These are phyloP conservation scores for Drosophila ironensis DNA, from an alignment of 1,140 invertebrate genomes.

Conservation along the genomic window DNA sequence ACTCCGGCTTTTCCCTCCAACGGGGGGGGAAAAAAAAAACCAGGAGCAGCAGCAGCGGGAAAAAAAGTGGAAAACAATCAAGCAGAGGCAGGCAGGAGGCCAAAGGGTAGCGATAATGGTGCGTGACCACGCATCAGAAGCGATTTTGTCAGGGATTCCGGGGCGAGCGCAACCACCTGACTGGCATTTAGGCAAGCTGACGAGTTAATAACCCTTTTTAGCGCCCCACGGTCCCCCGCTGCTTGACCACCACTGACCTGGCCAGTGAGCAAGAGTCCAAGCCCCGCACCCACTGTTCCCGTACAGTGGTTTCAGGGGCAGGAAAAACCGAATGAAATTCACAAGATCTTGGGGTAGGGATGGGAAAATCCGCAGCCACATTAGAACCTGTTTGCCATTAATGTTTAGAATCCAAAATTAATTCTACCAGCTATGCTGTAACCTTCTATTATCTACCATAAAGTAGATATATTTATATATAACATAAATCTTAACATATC, in stretches of 20 bases:
- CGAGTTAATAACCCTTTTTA: slow-evolving; percentile 82
- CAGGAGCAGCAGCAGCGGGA: not conserved
- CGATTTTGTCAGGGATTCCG: slow-evolving; percentile 69
- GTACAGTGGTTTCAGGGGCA: no score
- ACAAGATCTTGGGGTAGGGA: no score
- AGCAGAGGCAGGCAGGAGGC: not conserved
- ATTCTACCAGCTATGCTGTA: no score
- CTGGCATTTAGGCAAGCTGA: slow-evolving; percentile 76
- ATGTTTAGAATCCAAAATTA: no score
- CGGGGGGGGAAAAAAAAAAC: not conserved
- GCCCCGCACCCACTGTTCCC: no score
- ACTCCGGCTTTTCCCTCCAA: not conserved
- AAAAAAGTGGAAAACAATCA: no score
- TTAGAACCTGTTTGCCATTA: no score
- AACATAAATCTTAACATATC: no score
- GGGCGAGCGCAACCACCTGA: slow-evolving; percentile 52
- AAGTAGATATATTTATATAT: no score
- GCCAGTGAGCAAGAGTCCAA: not conserved
- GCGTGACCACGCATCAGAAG: slow-evolving; percentile 81
- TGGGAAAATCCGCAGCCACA: no score
- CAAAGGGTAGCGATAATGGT: slow-evolving; percentile 69
- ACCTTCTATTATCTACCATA: no score
- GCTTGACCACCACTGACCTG: not conserved
- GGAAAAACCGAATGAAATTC: no score
- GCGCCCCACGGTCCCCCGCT: slow-evolving; percentile 28